These are phyloP conservation scores for Crossoptilon crossoptilon DNA, from an alignment of 2,797 vertebrate genomes.

Conservation along the genomic window DNA sequence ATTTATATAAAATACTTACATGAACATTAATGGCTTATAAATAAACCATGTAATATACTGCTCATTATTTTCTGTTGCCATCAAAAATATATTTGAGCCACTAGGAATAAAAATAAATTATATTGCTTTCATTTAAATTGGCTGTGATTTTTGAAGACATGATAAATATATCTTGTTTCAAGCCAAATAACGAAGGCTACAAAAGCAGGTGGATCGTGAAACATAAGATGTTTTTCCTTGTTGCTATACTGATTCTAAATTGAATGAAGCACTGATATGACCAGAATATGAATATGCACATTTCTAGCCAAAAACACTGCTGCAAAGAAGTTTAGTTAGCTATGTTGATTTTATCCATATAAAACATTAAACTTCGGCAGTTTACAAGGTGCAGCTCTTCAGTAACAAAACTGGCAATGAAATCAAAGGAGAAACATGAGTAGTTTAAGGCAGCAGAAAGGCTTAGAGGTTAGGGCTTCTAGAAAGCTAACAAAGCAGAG, in stretches of 20 bases:
- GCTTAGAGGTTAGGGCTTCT: background rate
- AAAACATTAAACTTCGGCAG: background rate
- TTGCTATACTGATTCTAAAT: background rate
- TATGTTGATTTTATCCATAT: background rate
- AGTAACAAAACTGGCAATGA: background rate
- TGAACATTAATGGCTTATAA: background rate
- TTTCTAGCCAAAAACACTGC: background rate
- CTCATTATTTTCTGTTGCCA: background rate
- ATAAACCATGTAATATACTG: background rate
- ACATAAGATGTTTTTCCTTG: background rate
- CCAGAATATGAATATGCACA: background rate
- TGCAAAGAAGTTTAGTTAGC: background rate
- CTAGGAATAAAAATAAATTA: background rate
- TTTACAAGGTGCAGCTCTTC: background rate
- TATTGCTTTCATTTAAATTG: background rate
- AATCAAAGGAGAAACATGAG: background rate
- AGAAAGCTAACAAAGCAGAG: background rate
- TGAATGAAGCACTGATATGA: rapidly evolving
- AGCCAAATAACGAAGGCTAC: background rate
- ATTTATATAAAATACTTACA: background rate
- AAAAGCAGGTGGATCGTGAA: background rate
- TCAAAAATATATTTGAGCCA: background rate
- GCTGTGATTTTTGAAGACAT: background rate
- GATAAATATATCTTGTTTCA: background rate
- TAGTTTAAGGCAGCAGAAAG: background rate